Evolutionary conservation across 1,140 invertebrate species (phyloP).

Genomic region (Drosophila miranda): DNA sequence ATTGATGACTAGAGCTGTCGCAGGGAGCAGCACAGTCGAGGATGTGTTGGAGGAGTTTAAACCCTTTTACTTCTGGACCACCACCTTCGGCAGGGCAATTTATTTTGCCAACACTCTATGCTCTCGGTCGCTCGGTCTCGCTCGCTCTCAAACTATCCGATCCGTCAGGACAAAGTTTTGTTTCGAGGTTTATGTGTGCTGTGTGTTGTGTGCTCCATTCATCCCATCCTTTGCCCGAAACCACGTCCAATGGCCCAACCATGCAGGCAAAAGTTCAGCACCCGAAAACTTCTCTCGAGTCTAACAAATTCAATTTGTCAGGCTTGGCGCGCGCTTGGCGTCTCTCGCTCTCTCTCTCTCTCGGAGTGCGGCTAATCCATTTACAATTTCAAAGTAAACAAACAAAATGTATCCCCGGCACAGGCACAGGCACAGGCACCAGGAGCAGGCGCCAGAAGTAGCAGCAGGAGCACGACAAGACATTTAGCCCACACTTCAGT

Average conservation of each 20-base stretch:
- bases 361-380: conserved; percentile 68
- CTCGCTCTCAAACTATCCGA: too few relatives aligned
- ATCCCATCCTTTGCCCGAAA: conserved; percentile 23
- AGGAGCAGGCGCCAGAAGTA: not conserved
- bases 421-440: conserved; percentile 13
- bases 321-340: conserved; percentile 54
- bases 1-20: conserved; percentile 12
- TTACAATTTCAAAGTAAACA: conserved; percentile 79
- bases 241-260: conserved; percentile 66
- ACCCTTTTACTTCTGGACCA: conserved; percentile 33
- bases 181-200: conserved; percentile 44
- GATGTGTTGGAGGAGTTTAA: not conserved
- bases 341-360: conserved; percentile 2
- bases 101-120: conserved; percentile 69
- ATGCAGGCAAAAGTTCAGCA: conserved; percentile 70
- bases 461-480: conserved; percentile 34
- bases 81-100: conserved; percentile 60
- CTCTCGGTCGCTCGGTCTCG: not conserved
- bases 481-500: conserved; percentile 41
- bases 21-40: too few relatives aligned
- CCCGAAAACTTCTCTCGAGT: conserved; percentile 69
- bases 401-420: conserved; percentile 64
- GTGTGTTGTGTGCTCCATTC: too few relatives aligned
- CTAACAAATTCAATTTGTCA: conserved; percentile 79
- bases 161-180: conserved; percentile 49